These are phyloP conservation scores for Scaptodrosophila lebanonensis DNA, from an alignment of 1,140 invertebrate species.

Conservation along the genomic window DNA sequence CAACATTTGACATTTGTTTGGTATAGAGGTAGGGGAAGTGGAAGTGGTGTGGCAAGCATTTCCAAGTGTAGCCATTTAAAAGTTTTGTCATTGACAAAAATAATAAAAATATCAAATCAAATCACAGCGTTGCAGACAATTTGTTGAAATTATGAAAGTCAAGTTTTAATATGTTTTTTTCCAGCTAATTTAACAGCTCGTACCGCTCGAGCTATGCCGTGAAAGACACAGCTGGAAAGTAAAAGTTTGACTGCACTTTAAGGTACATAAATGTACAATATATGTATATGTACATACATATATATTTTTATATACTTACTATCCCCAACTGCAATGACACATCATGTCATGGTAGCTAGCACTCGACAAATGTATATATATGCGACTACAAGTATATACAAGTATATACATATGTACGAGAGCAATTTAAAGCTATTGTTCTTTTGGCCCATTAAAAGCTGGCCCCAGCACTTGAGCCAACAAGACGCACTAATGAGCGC, in stretches of 20 bases:
- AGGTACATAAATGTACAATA: too few species aligned
- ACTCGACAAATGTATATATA: too few species aligned
- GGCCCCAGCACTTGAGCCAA: conserved; percentile 23
- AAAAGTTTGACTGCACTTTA: background rate
- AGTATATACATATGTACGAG: conserved; percentile 17
- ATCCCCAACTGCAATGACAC: too few species aligned
- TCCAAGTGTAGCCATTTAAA: conserved; percentile 56
- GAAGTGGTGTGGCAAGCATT: conserved; percentile 63
- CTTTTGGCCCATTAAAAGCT: conserved; percentile 54
- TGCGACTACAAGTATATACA: conserved; percentile 2
- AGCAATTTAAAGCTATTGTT: conserved; percentile 63
- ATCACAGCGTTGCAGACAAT: conserved; percentile 21
- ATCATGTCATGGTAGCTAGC: too few species aligned
- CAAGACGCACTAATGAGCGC: conserved; percentile 66
- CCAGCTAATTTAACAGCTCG: conserved; percentile 51
- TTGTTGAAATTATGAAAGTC: conserved; percentile 45
- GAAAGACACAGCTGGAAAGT: conserved; percentile 2
- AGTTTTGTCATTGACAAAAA: conserved; percentile 56
- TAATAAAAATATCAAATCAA: conserved; percentile 7
- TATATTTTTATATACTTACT: too few species aligned
- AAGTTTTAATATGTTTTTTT: conserved; percentile 39
- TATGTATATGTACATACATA: too few species aligned
- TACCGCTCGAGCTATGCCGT: conserved; percentile 11
- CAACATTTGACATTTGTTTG: conserved; percentile 68
- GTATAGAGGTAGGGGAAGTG: too few species aligned